Base-by-base conservation (phyloP, 2,888 invertebrate genomes). In the Euproctis similis region DNA sequence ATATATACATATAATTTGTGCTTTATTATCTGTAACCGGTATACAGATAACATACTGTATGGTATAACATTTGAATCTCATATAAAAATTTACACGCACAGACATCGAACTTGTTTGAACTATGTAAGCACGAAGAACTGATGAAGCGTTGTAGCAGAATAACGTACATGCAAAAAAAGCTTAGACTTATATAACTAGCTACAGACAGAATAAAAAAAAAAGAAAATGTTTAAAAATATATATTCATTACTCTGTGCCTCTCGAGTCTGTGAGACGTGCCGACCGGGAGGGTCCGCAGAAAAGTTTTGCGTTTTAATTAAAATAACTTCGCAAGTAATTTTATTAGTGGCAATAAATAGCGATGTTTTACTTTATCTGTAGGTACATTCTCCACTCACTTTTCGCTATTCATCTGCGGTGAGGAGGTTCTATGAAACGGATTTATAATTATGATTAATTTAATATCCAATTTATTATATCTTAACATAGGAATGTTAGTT, bases 121-220 rank as follows among this genome's bases (percentile, higher is more conserved):
- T 37, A 21, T 34, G 28, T 37, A 21, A 31, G 28, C 34, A 25
- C 43, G 36, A 9, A 17, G 11, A 39, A 28, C 38, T 41, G 46
- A 45, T 55, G 46, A 43, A 43, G 41, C 46, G 42, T 31, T 26
- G 44, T 34, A 53, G 54, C 54, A 56, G 57, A 52, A 45, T 37
- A 43, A 42, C 42, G 26, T 24, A 28, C 32, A 35, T 29, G 35
- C n/a, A 34, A 49, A 59, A 57, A 59, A 59, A 56, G 46, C 53
- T 49, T 48, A 37, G 28, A 18, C n/a, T n/a, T n/a, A n/a, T n/a
- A n/a, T n/a, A n/a, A n/a, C 33, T 38, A 47, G 48, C 48, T 52
- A 58, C 46, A 50, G 47, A 54, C 51, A 50, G 46, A 53, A 33
- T 47, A 55, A 61, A 60, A 57, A 53, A 34, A 47, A 42, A 55